Conservation (phyloP, 2,888 invertebrate species). For the Tortricodes alternella region DNA sequence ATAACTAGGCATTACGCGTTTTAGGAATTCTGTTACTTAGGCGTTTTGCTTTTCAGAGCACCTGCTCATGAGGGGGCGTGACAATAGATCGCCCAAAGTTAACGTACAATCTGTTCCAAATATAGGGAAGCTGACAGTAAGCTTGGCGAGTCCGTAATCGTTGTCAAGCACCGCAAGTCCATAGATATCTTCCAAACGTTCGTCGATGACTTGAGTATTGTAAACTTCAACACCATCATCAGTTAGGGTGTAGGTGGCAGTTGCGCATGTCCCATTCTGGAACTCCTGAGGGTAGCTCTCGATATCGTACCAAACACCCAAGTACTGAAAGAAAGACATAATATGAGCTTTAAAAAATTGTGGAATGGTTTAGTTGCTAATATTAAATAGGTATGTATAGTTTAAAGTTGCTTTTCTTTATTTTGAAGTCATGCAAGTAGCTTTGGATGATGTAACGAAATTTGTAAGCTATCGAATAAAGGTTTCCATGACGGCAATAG, state of each 20-base stretch:
- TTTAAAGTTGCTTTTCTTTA: no score
- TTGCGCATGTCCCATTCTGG: constrained; percentile 81
- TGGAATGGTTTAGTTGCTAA: no score
- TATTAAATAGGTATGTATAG: no score
- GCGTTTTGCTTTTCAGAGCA: no score
- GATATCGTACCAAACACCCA: constrained; percentile 83
- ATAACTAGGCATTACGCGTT: no score
- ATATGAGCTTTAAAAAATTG: no score
- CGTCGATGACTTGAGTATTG: constrained; percentile 45
- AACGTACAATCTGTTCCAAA: constrained; percentile 44
- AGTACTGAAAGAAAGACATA: constrained; percentile 57
- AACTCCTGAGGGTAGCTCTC: constrained; percentile 66
- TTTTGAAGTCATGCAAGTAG: no score
- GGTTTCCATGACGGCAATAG: no score
- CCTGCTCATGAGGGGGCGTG: background rate
- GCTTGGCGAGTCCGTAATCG: constrained; percentile 64
- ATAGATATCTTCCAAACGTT: constrained; percentile 66
- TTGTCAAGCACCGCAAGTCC: constrained; percentile 62
- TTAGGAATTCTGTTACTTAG: no score
- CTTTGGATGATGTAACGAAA: no score
- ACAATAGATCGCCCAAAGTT: no score
- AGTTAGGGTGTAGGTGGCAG: constrained; percentile 66
- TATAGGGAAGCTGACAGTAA: constrained; percentile 75
- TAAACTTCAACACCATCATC: constrained; percentile 36
- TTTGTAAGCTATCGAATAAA: no score